A percentile compares a stretch with the other conserved stretches of the same genome.
These are phyloP conservation scores for Micrasema longulum DNA, from an alignment of 1,140 invertebrate species.

Conservation along the genomic window DNA sequence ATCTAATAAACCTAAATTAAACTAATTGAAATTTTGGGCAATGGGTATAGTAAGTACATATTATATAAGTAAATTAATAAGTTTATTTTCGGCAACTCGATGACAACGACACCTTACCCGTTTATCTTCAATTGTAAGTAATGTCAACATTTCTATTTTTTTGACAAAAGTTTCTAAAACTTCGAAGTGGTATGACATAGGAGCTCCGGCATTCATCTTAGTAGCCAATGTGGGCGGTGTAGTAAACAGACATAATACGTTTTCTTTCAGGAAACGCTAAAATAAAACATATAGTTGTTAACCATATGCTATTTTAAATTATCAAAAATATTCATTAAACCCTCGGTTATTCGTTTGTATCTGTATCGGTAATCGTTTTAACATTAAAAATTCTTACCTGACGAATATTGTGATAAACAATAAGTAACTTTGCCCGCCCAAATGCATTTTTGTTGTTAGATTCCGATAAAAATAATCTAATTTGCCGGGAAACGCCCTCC, in stretches of 20 bases:
- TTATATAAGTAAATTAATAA: too few species aligned
- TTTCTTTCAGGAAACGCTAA: conserved; percentile 9
- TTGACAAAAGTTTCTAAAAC: conserved; percentile 12
- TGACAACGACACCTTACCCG: too few species aligned
- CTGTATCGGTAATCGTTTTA: too few species aligned
- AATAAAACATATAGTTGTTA: not conserved
- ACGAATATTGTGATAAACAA: conserved; percentile 44
- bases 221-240: conserved; percentile 16
- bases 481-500: conserved; percentile 62
- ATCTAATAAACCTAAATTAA: too few species aligned
- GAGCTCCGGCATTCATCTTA: conserved; percentile 14
- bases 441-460: not conserved
- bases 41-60: too few species aligned
- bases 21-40: too few species aligned
- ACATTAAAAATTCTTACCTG: too few species aligned
- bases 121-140: conserved; percentile 1
- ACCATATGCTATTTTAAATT: not conserved
- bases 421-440: conserved; percentile 42
- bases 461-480: conserved; percentile 60
- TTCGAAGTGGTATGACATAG: conserved; percentile 13
- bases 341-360: too few species aligned
- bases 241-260: conserved; percentile 2
- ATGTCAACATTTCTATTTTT: conserved; percentile 19
- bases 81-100: too few species aligned
- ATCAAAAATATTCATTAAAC: not conserved